Evolutionary conservation across 2,797 vertebrate genomes (phyloP), one percentile per base, ranked within the genome.

Genomic region (Pelochelys cantorii): DNA sequence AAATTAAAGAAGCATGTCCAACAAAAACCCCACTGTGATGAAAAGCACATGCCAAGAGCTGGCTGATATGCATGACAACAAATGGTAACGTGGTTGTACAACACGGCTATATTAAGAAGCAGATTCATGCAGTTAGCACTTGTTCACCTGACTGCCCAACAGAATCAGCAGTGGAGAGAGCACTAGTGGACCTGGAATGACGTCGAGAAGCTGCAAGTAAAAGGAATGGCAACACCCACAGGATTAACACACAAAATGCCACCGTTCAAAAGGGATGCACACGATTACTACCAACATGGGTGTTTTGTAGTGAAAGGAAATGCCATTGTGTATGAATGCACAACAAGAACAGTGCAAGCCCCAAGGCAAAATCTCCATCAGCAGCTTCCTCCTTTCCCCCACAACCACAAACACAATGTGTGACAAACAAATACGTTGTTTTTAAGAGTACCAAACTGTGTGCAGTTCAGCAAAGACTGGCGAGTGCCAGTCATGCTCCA

Each of bases 71-170:
- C 91, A 90, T 94, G 83, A 97, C 81, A 68, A 96, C 92, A 93
- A 93, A 98, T 93, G 97, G 96, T 95, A 97, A 95, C 92, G 97
- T 97, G 97, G 93, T 94, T 42, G 87, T 93, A 94, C 95, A 97
- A 97, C 96, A 79, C 93, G 95, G 96, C 96, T 75, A 86, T 29
- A 79, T 94, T 95, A 97, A 97, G 97, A 98, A 96, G 98, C 97
- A 1, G 88, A 97, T 95, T 94, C 99, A 99, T 99, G 99, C 99
- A 99, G 97, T 98, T 98, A 98, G 97, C 98, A 92, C 98, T 97
- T 98, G 98, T 98, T 99, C 99, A 99, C 99, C 99, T 99, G 99
- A 99, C 99, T 99, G 99, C 98, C 99, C 98, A 97, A 99, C 98
- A 98, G 99, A 99, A 97, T 99, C 99, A 96, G 99, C 98, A 97